Base-by-base conservation (phyloP, 2,113 vertebrate genomes). In the Atlantisia rogersi region DNA sequence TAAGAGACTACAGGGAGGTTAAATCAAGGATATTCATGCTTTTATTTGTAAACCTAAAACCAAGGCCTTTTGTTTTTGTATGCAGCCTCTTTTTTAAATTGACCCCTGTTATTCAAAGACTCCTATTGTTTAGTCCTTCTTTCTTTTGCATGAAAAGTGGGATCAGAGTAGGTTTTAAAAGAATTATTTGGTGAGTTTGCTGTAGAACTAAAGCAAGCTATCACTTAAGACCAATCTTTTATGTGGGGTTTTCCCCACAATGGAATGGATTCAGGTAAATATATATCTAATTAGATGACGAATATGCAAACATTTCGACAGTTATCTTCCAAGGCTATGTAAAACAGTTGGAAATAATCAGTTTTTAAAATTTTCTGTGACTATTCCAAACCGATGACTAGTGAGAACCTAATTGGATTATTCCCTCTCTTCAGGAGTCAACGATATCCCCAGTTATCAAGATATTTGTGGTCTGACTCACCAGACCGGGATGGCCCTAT, bases 401-500 rank as follows among this genome's bases (percentile, higher is more conserved):
- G 46, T 40, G 46, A 92, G 25, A 92, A 70, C 11, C 28, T 94
- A 78, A 88, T 88, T 67, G 88, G 81, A 92, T 91, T 91, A 92
- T 91, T 86, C 22, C 29, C 35, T 91, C 48, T 95, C 83, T 92
- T 92, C 74, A 95, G 81, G 62, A 91, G 35, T 62, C 0, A 0
- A 55, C 42, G 92, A 81, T 35, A 92, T 77, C n/a, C 52, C 52
- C n/a, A 46, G 26, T 70, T 92, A 88, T 68, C 73, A 55, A 84
- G 91, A 84, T 81, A 44, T 25, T 81, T 5, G 0, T 52, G 32
- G 26, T 68, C 77, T 94, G 80, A 81, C 46, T 89, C 80, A 88
- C 37, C 40, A 74, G 71, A 92, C 53, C 0, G 0, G 21, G 26
- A 80, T 65, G 42, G 86, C 55, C 88, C 85, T 5, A 80, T 80